Base-by-base conservation (phyloP, 2,797 vertebrate genomes). In the Lithobates sylvaticus region DNA sequence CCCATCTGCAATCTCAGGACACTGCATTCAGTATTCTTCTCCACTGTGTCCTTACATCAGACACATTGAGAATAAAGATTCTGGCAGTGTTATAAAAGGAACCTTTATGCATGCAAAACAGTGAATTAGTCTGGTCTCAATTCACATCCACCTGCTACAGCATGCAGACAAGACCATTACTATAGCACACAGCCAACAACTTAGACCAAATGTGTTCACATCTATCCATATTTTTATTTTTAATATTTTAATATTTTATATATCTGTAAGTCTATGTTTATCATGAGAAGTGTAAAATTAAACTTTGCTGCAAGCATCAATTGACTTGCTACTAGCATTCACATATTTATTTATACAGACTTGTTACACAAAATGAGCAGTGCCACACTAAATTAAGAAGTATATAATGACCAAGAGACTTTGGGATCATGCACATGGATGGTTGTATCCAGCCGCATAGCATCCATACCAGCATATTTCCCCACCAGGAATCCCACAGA, bases 31-130 rank as follows among this genome's bases (percentile, higher is more conserved):
- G 36, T 42, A 26, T 65, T 65, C 61, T 26, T 65, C 21, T 65
- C 23, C 12, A 27, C n/a, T 72, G 21, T 61, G 54, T 72, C 18
- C 44, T 58, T 81, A 69, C 32, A 81, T 54, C 78, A 70, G 65
- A 12, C 77, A 47, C 10, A 47, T 23, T 18, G 64, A 69, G 39
- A 42, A 9, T 34, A 29, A 16, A 70, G 78, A 54, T 34, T 71
- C 18, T 54, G 78, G 12, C 78, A 15, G 16, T n/a, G 42, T 65
- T 80, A 42, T 80, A 70, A 54, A 10, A 69, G 78, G 32, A 71
- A 54, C 42, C 12, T 68, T 80, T 61, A 80, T 80, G 78, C 78
- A 80, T 80, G 78, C 78, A 80, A 80, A 80, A 80, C 32, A 54
- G 10, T 70, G 26, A 7, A 26, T 72, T 71, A 71, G 68, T 29